phyloP scores from a whole-genome alignment of 2,113 vertebrate genomes.

The Catharus bicknelli region DNA sequence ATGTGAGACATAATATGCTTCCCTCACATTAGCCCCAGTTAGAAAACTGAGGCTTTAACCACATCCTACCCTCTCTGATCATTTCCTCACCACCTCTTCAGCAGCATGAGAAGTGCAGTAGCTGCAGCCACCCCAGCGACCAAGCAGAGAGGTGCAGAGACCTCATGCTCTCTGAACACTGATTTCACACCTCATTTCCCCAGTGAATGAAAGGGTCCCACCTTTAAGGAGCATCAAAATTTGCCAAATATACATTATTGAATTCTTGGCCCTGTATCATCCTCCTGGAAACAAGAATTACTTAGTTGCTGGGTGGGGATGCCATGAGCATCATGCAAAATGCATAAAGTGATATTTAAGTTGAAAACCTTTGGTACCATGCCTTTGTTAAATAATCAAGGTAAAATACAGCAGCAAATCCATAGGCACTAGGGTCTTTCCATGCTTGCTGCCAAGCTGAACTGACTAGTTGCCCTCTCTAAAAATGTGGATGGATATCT shows the following conservation, averaged over 20 bases:
- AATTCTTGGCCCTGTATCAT: not conserved
- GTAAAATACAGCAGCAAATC: not conserved
- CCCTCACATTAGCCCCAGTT: slow-evolving; percentile 43
- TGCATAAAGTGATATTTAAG: not conserved
- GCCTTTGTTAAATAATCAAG: not conserved
- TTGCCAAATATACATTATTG: not conserved
- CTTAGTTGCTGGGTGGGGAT: not conserved
- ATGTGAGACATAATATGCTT: slow-evolving; percentile 12
- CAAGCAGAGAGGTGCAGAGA: not conserved
- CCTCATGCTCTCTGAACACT: not conserved
- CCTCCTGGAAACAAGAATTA: not conserved
- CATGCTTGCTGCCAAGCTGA: not conserved
- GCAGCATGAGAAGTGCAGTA: not conserved
- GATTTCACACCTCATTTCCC: not conserved
- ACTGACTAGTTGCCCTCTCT: not conserved
- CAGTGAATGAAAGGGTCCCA: fast-evolving
- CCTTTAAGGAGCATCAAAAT: not conserved
- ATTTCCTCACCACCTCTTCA: slow-evolving; percentile 49
- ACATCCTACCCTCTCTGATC: slow-evolving; percentile 57
- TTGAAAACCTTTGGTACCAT: not conserved
- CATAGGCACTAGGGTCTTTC: not conserved
- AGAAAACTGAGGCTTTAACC: slow-evolving; percentile 54
- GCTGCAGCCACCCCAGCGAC: not conserved
- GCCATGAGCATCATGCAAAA: not conserved
- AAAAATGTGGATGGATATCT: fast-evolving